Conservation (phyloP, 1,140 invertebrate species). For the Drosophila malerkotliana region DNA sequence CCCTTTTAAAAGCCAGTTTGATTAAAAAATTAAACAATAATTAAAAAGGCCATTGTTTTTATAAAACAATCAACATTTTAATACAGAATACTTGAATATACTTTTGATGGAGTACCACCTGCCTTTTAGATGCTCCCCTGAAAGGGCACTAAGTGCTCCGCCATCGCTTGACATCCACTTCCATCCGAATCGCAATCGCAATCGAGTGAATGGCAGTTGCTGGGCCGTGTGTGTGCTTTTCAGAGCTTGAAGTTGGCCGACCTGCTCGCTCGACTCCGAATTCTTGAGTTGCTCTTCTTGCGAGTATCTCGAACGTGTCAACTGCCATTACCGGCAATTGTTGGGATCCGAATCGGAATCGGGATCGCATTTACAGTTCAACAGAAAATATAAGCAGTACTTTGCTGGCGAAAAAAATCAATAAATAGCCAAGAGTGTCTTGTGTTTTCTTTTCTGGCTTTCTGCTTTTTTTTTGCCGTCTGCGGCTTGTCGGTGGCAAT, state of each 20-base stretch:
- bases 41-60: not conserved
- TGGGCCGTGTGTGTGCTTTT: constrained; percentile 52
- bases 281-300: constrained; percentile 14
- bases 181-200: constrained; percentile 36
- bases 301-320: constrained; percentile 39
- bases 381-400: constrained; percentile 1
- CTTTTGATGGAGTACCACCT: no score
- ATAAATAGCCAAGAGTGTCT: constrained; percentile 57
- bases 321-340: constrained; percentile 43
- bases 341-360: constrained; percentile 29
- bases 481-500: constrained; percentile 59
- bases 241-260: constrained; percentile 63
- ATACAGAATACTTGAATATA: not conserved
- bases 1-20: not conserved
- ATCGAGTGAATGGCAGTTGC: constrained; percentile 32
- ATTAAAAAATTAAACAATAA: not conserved
- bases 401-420: constrained; percentile 50
- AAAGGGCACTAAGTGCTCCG: constrained; percentile 24
- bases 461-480: constrained; percentile 42
- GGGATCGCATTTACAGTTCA: constrained; percentile 12
- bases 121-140: not conserved
- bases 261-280: constrained; percentile 4
- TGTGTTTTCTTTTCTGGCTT: constrained; percentile 29
- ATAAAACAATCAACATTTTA: no score
- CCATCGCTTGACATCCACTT: constrained; percentile 30